Base-by-base conservation (phyloP, 2,797 vertebrate genomes). In the Sebastes oblongus region DNA sequence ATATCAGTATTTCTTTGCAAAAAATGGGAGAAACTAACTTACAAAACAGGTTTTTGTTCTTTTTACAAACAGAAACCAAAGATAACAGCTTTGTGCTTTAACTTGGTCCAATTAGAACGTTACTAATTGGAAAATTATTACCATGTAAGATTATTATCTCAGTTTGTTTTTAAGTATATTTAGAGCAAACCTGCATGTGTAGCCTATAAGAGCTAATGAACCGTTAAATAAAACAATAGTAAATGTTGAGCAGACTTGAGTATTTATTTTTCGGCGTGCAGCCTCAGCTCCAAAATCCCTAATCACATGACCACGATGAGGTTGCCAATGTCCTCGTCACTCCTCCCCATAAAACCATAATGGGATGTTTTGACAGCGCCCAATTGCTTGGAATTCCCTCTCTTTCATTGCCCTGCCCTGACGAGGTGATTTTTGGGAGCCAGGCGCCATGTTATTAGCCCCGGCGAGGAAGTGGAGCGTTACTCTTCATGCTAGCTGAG, bases 321-420 rank as follows among this genome's bases (percentile, higher is more conserved):
- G 77, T 39, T 39, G 16, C 85, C 59, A 60, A 46, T 58, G 27
- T 60, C 74, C 46, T 54, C 30, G 2, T 85, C 86, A 71, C 81
- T 77, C 65, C 36, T 71, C 68, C 66, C 73, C 74, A 74, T 92
- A 86, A 91, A 92, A 88, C 87, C 76, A 82, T 87, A 78, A 93
- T 84, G 79, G 87, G 83, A 81, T 94, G 88, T 93, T 94, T 88
- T 86, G 86, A 91, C 88, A 90, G 84, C 39, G 73, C 75, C 66
- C 88, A 80, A 36, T 84, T 84, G 84, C 75, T 84, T 78, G 54
- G 72, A 82, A 75, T 79, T 68, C 58, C 70, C 60, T 54, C 59
- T 75, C 76, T 90, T 89, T 83, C 79, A 79, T 56, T 81, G 77
- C 85, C 64, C 67, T 30, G 67, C 74, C 39, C 70, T 80, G 70